These are phyloP conservation scores for Nasua narica DNA, from an alignment of 2,797 vertebrate genomes.

Conservation along the genomic window DNA sequence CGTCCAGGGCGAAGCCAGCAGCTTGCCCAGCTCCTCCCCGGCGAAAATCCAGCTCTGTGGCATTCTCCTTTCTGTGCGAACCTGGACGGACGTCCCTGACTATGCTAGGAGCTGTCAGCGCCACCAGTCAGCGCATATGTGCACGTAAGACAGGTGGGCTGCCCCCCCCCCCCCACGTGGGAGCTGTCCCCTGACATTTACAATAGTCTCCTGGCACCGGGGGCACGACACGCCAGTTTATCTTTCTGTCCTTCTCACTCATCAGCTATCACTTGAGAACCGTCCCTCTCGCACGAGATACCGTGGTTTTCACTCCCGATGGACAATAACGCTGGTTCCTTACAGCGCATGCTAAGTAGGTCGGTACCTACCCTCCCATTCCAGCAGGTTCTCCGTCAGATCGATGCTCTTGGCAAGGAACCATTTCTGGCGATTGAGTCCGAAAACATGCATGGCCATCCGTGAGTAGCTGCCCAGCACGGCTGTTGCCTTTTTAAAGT, in stretches of 20 bases:
- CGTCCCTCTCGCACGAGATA: neutral
- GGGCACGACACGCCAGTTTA: fast-evolving
- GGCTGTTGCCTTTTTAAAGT: neutral
- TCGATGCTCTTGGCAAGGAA: neutral
- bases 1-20: neutral
- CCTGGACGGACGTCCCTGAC: neutral
- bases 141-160: fast-evolving
- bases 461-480: neutral
- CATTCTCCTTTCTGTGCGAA: neutral
- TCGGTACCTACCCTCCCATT: neutral
- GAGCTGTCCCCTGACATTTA: neutral
- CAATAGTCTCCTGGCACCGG: fast-evolving
- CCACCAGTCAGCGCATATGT: fast-evolving
- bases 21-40: neutral
- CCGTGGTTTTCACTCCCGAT: neutral
- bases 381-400: no score
- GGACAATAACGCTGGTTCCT: no score
- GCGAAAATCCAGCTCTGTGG: neutral
- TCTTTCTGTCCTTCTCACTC: no score
- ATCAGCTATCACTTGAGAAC: fast-evolving
- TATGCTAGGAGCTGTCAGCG: fast-evolving
- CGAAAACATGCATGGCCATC: neutral
- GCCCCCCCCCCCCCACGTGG: neutral
- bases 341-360: neutral
- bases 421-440: neutral